Percentiles rank a stretch among this genome's conserved stretches.
Evolutionary conservation across 1,140 invertebrate species (phyloP).

Genomic region (Drosophila jambulina): DNA sequence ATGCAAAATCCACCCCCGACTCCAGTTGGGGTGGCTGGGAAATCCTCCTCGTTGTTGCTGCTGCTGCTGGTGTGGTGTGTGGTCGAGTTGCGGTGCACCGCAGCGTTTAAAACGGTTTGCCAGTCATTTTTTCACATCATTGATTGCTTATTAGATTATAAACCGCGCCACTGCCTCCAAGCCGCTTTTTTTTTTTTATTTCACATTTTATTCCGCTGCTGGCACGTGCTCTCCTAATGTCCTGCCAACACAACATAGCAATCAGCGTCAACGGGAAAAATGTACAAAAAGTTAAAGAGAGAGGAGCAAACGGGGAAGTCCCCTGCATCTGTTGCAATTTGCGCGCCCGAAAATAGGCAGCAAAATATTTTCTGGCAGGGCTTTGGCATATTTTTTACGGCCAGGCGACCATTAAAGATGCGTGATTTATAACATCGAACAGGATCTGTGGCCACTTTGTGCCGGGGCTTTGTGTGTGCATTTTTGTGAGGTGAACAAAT

Average conservation of each 20-base stretch:
- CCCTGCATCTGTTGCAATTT: constrained; percentile 73
- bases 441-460: constrained; percentile 2
- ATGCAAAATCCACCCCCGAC: constrained; percentile 51
- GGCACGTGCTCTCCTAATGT: constrained; percentile 72
- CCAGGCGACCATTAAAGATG: constrained; percentile 60
- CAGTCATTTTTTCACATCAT: constrained; percentile 82
- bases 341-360: constrained; percentile 62
- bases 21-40: constrained; percentile 10
- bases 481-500: constrained; percentile 13
- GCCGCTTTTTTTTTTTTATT: constrained; percentile 14
- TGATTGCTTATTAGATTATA: constrained; percentile 83
- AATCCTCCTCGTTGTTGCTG: constrained; percentile 8
- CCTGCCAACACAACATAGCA: constrained; percentile 61
- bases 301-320: constrained; percentile 8
- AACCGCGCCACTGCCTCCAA: constrained; percentile 59
- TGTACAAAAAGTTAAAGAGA: not conserved
- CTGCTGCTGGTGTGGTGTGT: constrained; percentile 36
- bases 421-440: constrained; percentile 66
- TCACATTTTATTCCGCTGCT: constrained; percentile 36
- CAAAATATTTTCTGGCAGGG: constrained; percentile 48
- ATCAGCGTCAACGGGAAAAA: constrained; percentile 28
- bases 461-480: constrained; percentile 4
- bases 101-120: constrained; percentile 77
- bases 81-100: constrained; percentile 68
- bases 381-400: constrained; percentile 46